Evolutionary conservation across 2,797 vertebrate genomes (phyloP), one percentile per base, ranked within the genome.

Genomic region (Carduelis carduelis): DNA sequence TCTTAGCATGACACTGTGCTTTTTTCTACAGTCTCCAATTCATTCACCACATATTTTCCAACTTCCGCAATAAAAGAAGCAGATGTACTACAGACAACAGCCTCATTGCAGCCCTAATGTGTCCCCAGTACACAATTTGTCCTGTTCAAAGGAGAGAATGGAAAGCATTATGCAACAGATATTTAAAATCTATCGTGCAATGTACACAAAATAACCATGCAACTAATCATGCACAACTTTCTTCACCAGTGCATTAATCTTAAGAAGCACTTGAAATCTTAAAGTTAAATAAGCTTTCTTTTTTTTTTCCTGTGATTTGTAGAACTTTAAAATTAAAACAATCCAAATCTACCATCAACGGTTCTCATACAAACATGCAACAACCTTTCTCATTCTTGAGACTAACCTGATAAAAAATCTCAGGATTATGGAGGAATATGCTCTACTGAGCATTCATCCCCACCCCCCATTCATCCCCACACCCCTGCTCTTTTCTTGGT

Each of bases 21-120:
- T 95, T 79, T 71, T 89, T 66, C 56, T 77, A 63, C 64, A 80
- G 68, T 68, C 57, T 69, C 37, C 71, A 93, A 89, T 85, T 91
- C 53, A 88, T 93, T 11, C 57, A 55, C 50, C 53, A 88, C 53
- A 57, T 90, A 63, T 74, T 85, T 95, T 95, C 76, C 83, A 95
- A 72, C 77, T 95, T 90, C 78, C 0, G 17, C 81, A 94, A 87
- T 61, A 79, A 65, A 77, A 80, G 46, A 55, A 77, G 49, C 64
- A 83, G 65, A 89, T 56, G 60, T 23, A 43, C 55, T 66, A 41
- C 32, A 66, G 79, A 93, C 61, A 91, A 81, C 65, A 69, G 50
- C 30, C 52, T 79, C 74, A 91, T 8, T 93, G 50, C 83, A 91
- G 47, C 5, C 34, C 50, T 47, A 68, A 4, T 52, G 30, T 59